Evolutionary conservation across 2,113 vertebrate species (phyloP).

Genomic region (Brevimyrus niger): DNA sequence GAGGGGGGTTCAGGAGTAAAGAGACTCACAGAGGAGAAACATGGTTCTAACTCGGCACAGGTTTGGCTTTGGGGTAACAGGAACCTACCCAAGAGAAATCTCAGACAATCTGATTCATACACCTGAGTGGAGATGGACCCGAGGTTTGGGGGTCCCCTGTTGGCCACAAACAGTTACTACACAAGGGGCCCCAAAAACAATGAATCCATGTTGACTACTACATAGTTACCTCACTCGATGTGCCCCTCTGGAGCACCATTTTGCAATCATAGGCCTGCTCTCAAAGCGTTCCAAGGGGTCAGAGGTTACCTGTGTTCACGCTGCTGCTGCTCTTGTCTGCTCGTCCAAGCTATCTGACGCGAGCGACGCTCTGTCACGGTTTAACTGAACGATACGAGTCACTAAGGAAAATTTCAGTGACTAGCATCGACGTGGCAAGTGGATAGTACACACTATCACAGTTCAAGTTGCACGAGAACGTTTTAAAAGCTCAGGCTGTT

Average conservation of each 20-base stretch:
- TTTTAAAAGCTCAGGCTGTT: not conserved
- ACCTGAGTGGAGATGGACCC: not conserved
- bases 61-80: not conserved
- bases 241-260: not conserved
- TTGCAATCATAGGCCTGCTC: not conserved
- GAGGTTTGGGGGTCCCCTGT: not conserved
- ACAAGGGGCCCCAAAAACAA: not conserved
- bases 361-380: not conserved
- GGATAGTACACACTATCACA: not conserved
- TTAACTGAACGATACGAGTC: not conserved
- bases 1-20: not conserved
- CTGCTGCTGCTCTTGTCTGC: not conserved
- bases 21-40: not conserved
- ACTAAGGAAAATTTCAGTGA: not conserved
- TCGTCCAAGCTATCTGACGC: not conserved
- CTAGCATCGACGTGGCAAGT: not conserved
- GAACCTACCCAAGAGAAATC: not conserved
- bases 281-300: not conserved
- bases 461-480: not conserved
- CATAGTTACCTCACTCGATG: not conserved
- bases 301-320: not conserved
- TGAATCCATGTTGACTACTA: not conserved
- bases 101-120: not conserved
- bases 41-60: not conserved
- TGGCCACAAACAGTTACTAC: not conserved